Percentiles rank a stretch among this genome's conserved stretches.
Conservation (phyloP, 2,113 vertebrate species). For the Formicarius rufipectus region DNA sequence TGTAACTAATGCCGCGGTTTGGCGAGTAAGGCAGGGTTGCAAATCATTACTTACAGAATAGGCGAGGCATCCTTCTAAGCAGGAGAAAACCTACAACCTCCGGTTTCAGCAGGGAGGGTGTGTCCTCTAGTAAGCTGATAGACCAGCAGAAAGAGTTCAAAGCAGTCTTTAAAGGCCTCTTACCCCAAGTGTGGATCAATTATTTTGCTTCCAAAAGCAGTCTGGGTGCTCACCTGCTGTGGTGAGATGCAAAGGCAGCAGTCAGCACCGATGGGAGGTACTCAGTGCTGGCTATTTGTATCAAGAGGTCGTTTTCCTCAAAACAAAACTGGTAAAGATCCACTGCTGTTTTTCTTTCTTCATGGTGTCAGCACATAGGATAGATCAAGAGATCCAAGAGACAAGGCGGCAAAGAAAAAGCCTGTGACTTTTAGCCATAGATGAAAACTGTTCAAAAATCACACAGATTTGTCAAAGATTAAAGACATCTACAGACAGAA, state of each 20-base stretch:
- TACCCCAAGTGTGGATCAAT: background rate
- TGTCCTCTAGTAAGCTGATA: background rate
- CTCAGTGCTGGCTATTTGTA: background rate
- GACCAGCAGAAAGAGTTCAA: background rate
- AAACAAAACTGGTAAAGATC: background rate
- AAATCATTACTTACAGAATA: background rate
- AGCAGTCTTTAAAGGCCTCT: background rate
- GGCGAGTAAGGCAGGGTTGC: background rate
- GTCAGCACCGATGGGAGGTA: background rate
- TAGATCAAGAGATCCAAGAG: background rate
- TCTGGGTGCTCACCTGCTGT: background rate
- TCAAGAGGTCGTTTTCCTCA: background rate
- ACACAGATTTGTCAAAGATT: background rate
- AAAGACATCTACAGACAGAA: background rate
- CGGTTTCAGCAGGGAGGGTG: background rate
- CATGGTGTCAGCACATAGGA: background rate
- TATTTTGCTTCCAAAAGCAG: background rate
- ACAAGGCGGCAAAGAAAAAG: background rate
- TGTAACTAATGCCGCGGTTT: background rate
- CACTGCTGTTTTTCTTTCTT: background rate
- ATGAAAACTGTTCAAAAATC: background rate
- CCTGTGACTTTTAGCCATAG: background rate
- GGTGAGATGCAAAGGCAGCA: background rate
- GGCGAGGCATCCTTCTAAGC: background rate
- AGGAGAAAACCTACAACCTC: background rate